A percentile compares a stretch with the other conserved stretches of the same genome.
Evolutionary conservation across 2,888 invertebrate species (phyloP).

Genomic region (Trichopoda pennipes): DNA sequence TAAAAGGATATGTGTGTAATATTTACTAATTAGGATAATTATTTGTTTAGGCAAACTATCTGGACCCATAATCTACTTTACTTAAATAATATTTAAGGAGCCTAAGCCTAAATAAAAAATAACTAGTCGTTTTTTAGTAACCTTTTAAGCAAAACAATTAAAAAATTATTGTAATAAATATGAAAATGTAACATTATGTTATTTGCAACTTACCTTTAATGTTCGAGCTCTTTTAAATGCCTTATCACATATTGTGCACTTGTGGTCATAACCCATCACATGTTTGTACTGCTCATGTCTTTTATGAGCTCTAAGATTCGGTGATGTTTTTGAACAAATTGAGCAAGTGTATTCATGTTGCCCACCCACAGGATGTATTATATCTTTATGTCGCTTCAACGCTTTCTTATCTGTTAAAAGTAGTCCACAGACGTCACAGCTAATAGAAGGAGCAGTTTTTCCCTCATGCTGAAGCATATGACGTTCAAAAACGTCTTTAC

Average conservation of each 20-base stretch:
- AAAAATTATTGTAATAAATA: neutral
- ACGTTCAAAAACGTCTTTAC: conserved; percentile 75
- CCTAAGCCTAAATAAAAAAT: too few relatives aligned
- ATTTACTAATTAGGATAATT: too few relatives aligned
- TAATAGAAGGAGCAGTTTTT: conserved; percentile 72
- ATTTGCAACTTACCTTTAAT: conserved; percentile 72
- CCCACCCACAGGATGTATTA: conserved; percentile 76
- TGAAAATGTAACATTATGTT: neutral
- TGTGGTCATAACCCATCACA: conserved; percentile 74
- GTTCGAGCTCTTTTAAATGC: conserved; percentile 78
- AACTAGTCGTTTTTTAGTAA: too few relatives aligned
- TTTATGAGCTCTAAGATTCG: conserved; percentile 75
- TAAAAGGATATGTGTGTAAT: too few relatives aligned
- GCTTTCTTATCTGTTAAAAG: conserved; percentile 76
- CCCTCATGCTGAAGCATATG: conserved; percentile 78
- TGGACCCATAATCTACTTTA: too few relatives aligned
- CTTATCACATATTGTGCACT: conserved; percentile 79
- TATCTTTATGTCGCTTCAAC: conserved; percentile 77
- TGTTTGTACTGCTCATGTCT: conserved; percentile 77
- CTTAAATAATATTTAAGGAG: too few relatives aligned
- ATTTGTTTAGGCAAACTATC: too few relatives aligned
- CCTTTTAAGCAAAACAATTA: too few relatives aligned
- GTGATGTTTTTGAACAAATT: conserved; percentile 76
- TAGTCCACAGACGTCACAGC: conserved; percentile 77
- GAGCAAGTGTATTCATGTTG: conserved; percentile 75